A percentile compares a stretch with the other conserved stretches of the same genome.
phyloP scores from a whole-genome alignment of 2,888 invertebrate species.

The Pogonocherus hispidulus region DNA sequence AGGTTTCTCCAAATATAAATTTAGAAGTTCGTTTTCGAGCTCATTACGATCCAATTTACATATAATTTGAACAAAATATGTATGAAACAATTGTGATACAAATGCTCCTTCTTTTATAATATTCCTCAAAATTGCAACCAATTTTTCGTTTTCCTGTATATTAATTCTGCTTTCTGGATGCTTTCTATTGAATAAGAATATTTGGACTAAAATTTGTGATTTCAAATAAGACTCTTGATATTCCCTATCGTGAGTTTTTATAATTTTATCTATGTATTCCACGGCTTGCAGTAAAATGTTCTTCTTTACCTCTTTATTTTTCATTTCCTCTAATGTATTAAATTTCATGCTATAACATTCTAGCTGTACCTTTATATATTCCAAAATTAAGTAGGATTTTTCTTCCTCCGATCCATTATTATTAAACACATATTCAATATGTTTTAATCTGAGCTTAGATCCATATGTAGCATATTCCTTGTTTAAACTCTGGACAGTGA shows the following conservation, averaged over 20 bases:
- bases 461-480: neutral
- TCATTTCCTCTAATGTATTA: neutral
- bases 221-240: neutral
- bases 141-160: neutral
- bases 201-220: neutral
- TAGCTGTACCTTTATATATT: neutral
- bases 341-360: neutral
- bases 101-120: neutral
- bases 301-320: constrained; percentile 1
- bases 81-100: neutral
- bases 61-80: neutral
- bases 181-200: neutral
- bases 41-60: constrained; percentile 18
- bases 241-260: neutral
- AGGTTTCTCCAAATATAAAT: neutral
- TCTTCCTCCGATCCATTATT: constrained; percentile 3
- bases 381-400: neutral
- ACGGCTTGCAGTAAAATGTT: neutral
- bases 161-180: neutral
- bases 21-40: constrained; percentile 4
- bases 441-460: neutral
- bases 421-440: constrained; percentile 4
- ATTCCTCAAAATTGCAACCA: neutral
- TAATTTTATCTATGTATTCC: neutral
- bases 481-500: constrained; percentile 1